These are phyloP conservation scores for Acleris laterana DNA, from an alignment of 2,888 invertebrate genomes.

Conservation along the genomic window DNA sequence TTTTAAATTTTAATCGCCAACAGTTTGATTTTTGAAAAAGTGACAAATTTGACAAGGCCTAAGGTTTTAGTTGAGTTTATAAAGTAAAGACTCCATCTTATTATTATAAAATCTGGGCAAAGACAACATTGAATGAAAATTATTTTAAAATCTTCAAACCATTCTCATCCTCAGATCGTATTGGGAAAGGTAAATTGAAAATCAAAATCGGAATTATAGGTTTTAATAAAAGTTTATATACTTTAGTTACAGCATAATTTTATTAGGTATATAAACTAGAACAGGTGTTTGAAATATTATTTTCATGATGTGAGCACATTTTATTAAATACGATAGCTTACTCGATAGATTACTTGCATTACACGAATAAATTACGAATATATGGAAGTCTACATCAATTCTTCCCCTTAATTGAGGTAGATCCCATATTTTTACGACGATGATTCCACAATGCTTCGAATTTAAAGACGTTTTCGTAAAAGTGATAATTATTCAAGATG, in stretches of 20 bases:
- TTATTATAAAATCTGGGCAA: no score
- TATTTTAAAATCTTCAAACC: no score
- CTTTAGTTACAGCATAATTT: constrained; percentile 80
- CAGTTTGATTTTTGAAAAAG: no score
- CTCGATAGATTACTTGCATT: constrained; percentile 54
- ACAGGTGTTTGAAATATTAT: constrained; percentile 77
- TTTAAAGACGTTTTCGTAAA: constrained; percentile 44
- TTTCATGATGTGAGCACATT: constrained; percentile 77
- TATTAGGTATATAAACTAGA: constrained; percentile 77
- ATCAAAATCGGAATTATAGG: constrained; percentile 78
- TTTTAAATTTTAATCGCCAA: no score
- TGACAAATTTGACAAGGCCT: no score
- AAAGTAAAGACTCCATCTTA: no score
- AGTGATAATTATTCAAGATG: constrained; percentile 44
- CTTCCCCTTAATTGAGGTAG: constrained; percentile 82
- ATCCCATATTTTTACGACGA: constrained; percentile 57
- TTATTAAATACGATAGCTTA: constrained; percentile 66
- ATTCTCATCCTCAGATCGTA: not conserved
- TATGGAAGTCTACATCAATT: constrained; percentile 71
- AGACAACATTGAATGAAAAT: no score
- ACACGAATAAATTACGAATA: constrained; percentile 48
- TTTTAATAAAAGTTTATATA: constrained; percentile 83
- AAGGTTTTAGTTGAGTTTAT: no score
- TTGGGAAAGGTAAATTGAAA: constrained; percentile 58
- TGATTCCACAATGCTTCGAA: constrained; percentile 46